A percentile compares a stretch with the other conserved stretches of the same genome.
These are phyloP conservation scores for Caenorhabditis afra DNA, from an alignment of 2,888 invertebrate genomes.

Conservation along the genomic window DNA sequence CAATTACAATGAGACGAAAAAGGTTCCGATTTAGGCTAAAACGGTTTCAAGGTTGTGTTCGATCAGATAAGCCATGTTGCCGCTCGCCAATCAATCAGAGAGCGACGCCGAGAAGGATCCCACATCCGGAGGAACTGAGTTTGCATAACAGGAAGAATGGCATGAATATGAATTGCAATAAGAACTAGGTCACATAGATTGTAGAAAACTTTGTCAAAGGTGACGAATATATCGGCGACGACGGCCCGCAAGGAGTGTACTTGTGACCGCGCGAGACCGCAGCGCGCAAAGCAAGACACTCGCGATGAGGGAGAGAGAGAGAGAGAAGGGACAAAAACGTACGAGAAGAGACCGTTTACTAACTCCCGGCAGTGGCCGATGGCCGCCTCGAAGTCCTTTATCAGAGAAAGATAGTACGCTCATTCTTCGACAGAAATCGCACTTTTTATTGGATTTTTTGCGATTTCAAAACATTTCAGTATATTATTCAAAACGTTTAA, in stretches of 20 bases:
- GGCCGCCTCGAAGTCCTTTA: conserved; percentile 27
- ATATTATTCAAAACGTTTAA: too few species aligned
- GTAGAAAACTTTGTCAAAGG: conserved; percentile 45
- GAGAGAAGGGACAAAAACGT: conserved; percentile 30
- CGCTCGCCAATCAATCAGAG: conserved; percentile 11
- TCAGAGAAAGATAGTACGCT: conserved; percentile 7
- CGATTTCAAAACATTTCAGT: too few species aligned
- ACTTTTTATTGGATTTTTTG: conserved; percentile 23
- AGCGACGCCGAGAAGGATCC: not conserved
- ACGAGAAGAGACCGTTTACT: conserved; percentile 27
- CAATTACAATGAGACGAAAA: not conserved
- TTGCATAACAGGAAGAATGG: not conserved
- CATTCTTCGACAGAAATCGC: conserved; percentile 34
- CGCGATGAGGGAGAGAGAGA: not conserved
- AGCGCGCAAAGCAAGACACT: conserved; percentile 17
- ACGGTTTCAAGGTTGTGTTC: conserved; percentile 23
- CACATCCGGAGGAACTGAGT: not conserved
- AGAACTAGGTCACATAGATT: conserved; percentile 27
- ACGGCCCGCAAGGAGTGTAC: conserved; percentile 19
- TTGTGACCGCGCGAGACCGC: conserved; percentile 29
- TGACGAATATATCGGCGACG: conserved; percentile 46
- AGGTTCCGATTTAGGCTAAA: conserved; percentile 3
- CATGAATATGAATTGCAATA: not conserved
- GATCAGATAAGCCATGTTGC: conserved; percentile 16
- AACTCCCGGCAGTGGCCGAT: conserved; percentile 33